Conservation (phyloP, 2,888 invertebrate genomes). For the Dioctria linearis region DNA sequence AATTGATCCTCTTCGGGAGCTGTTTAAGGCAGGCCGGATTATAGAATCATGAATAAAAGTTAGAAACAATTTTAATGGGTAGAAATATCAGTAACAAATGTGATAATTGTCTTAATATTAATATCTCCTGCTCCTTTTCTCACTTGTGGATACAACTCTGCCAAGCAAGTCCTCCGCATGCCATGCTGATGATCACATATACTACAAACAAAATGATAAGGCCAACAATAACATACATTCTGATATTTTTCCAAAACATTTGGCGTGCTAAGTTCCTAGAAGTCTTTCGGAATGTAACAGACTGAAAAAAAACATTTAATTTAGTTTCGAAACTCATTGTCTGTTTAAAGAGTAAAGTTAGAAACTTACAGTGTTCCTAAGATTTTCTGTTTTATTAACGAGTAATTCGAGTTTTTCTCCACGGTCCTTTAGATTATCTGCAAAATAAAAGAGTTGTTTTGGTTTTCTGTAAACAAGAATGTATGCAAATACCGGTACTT, state of each 20-base stretch:
- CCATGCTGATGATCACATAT: constrained; percentile 89
- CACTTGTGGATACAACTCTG: constrained; percentile 76
- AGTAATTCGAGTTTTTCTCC: constrained; percentile 93
- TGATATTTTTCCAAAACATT: constrained; percentile 95
- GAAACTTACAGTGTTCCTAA: constrained; percentile 86
- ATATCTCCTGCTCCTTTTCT: constrained; percentile 21
- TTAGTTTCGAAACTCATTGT: constrained; percentile 13
- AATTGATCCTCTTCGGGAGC: no score
- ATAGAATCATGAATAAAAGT: background rate
- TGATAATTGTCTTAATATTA: background rate
- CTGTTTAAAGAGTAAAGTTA: constrained; percentile 33
- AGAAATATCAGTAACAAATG: constrained; percentile 35
- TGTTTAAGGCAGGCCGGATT: no score
- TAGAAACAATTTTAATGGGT: constrained; percentile 10
- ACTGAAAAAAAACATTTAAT: constrained; percentile 76
- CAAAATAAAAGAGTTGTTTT: constrained; percentile 62
- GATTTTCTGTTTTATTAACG: constrained; percentile 92
- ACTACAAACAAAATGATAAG: constrained; percentile 79
- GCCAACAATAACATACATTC: constrained; percentile 83
- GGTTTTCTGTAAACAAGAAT: constrained; percentile 13
- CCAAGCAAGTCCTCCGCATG: constrained; percentile 90
- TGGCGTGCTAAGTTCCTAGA: constrained; percentile 89
- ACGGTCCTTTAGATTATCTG: constrained; percentile 90
- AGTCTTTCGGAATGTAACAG: constrained; percentile 88
- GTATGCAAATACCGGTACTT: no score